Conservation (phyloP, 2,113 vertebrate genomes). For the Elephas maximus region DNA sequence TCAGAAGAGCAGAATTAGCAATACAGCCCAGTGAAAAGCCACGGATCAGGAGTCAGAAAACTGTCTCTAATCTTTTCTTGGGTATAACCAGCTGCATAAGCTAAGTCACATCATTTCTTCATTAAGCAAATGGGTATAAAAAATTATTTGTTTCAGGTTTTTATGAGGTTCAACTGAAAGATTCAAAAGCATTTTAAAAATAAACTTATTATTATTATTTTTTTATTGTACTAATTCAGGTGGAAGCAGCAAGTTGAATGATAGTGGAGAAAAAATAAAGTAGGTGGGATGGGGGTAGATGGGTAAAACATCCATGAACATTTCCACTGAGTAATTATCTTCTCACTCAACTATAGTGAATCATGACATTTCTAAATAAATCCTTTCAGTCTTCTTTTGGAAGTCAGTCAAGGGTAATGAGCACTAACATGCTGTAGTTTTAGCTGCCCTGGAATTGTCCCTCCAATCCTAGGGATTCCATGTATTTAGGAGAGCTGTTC, state of each 20-base stretch:
- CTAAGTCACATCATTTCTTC: background rate
- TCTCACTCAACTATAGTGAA: background rate
- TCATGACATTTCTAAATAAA: background rate
- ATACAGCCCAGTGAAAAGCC: background rate
- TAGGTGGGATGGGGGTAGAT: background rate
- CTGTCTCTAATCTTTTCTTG: background rate
- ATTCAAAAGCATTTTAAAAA: background rate
- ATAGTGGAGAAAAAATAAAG: background rate
- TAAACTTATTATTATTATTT: background rate
- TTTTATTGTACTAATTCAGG: background rate
- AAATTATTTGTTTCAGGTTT: background rate
- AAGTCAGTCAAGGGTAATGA: background rate
- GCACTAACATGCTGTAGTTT: background rate
- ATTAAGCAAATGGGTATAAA: background rate
- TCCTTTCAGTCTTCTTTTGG: background rate
- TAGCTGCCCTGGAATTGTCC: no score
- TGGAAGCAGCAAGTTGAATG: background rate
- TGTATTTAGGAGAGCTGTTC: no score
- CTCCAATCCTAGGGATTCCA: no score
- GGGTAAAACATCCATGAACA: background rate
- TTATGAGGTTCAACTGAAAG: background rate
- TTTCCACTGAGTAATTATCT: background rate
- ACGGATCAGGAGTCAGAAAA: background rate
- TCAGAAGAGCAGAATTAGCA: background rate
- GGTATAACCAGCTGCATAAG: background rate